Percentiles rank a stretch among this genome's conserved stretches.
Evolutionary conservation across 2,113 vertebrate species (phyloP).

Genomic region (Lagopus leucura): DNA sequence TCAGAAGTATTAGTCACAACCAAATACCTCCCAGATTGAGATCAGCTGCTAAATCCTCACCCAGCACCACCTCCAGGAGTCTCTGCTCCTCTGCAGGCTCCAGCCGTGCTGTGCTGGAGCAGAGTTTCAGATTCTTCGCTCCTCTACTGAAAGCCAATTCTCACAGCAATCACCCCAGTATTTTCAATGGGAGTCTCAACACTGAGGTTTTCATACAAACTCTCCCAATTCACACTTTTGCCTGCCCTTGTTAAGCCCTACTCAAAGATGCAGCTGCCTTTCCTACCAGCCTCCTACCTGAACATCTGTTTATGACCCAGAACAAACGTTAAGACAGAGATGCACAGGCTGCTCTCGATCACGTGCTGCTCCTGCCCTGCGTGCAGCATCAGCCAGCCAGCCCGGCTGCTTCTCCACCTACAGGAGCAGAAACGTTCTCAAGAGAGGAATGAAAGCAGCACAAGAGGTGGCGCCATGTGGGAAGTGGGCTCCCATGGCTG

Average conservation of each 20-base stretch:
- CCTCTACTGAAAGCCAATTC: neutral
- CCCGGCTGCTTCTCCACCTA: neutral
- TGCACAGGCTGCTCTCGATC: neutral
- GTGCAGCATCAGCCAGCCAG: neutral
- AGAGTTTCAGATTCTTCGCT: neutral
- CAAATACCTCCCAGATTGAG: neutral
- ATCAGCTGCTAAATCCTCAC: constrained; percentile 35
- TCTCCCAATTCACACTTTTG: neutral
- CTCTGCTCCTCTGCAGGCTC: neutral
- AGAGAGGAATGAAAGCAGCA: neutral
- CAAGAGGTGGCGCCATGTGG: neutral
- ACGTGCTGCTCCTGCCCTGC: no score
- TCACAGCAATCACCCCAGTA: fast-evolving
- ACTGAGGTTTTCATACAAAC: fast-evolving
- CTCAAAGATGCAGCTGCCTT: neutral
- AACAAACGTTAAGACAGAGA: neutral
- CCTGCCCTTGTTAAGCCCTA: neutral
- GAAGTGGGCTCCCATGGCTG: neutral
- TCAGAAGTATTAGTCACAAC: constrained; percentile 14
- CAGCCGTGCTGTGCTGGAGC: fast-evolving
- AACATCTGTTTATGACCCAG: neutral
- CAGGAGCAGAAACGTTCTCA: neutral
- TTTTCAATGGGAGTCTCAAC: neutral
- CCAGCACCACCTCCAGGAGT: neutral
- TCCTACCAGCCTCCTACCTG: neutral